These are phyloP conservation scores for Caerostris darwini DNA, from an alignment of 1,140 invertebrate species.

Conservation along the genomic window DNA sequence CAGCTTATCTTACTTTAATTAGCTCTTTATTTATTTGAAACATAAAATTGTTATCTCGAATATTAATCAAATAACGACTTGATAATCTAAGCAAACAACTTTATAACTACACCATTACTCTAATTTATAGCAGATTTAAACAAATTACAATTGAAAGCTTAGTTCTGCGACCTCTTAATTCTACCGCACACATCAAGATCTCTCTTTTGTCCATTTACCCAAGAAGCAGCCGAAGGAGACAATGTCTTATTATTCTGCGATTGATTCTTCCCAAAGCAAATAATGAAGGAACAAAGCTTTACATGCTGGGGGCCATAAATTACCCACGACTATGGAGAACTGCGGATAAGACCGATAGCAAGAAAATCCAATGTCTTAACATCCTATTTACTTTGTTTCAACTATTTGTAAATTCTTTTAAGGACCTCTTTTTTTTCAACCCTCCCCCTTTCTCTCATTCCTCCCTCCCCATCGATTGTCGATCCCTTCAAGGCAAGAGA, in stretches of 20 bases:
- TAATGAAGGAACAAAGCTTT: constrained; percentile 44
- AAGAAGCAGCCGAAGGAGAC: background rate
- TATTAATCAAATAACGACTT: background rate
- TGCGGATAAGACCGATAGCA: constrained; percentile 45
- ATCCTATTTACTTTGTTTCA: constrained; percentile 68
- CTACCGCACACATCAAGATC: background rate
- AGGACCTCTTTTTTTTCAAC: constrained; percentile 1
- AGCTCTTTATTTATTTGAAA: background rate
- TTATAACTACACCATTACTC: constrained; percentile 8
- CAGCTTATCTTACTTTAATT: background rate
- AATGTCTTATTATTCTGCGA: constrained; percentile 61
- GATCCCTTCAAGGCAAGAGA: constrained; percentile 30
- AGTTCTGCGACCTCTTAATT: background rate
- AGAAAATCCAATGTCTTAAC: constrained; percentile 70
- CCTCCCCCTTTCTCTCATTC: background rate
- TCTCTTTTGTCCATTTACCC: constrained; percentile 16
- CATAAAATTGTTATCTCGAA: background rate
- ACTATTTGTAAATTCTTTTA: constrained; percentile 68
- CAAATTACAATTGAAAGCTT: constrained; percentile 13
- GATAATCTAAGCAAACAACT: background rate
- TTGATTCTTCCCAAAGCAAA: constrained; percentile 57
- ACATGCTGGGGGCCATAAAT: constrained; percentile 34
- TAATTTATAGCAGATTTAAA: constrained; percentile 18
- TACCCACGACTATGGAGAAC: constrained; percentile 26
- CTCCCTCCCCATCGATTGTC: constrained; percentile 42